Percentiles rank a stretch among this genome's conserved stretches.
These are phyloP conservation scores for Xerus rutilus DNA, from an alignment of 2,797 vertebrate species.

Conservation along the genomic window DNA sequence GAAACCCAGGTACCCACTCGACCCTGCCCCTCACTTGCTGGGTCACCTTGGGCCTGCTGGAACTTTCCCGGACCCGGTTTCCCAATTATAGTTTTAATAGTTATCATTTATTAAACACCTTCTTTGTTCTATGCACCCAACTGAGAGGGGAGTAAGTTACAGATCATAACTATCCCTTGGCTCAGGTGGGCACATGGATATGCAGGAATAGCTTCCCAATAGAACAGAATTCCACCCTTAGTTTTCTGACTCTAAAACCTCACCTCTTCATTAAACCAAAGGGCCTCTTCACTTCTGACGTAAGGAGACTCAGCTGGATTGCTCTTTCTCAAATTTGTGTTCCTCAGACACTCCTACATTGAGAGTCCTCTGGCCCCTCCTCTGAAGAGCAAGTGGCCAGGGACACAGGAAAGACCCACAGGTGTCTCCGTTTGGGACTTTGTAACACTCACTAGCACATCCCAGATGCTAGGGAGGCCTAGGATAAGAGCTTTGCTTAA, in stretches of 20 bases:
- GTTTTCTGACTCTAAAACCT: neutral
- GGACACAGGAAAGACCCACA: neutral
- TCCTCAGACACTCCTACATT: neutral
- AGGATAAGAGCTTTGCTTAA: neutral
- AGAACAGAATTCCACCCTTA: neutral
- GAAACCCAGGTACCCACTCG: neutral
- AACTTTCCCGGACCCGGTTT: neutral
- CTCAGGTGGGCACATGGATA: neutral
- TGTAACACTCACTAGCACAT: neutral
- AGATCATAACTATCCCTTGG: neutral
- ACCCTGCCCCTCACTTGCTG: neutral
- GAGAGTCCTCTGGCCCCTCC: neutral
- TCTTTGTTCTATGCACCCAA: neutral
- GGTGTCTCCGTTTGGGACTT: neutral
- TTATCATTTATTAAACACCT: neutral
- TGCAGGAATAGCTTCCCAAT: neutral
- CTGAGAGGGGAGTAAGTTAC: rapidly evolving
- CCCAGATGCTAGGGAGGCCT: neutral
- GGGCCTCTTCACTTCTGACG: neutral
- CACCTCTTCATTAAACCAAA: neutral
- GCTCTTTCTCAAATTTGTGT: too few relatives aligned
- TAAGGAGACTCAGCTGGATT: neutral
- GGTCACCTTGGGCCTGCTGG: neutral
- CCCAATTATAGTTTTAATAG: neutral
- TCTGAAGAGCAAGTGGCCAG: neutral